phyloP scores from a whole-genome alignment of 2,888 invertebrate species.

The Anaspis maculata region DNA sequence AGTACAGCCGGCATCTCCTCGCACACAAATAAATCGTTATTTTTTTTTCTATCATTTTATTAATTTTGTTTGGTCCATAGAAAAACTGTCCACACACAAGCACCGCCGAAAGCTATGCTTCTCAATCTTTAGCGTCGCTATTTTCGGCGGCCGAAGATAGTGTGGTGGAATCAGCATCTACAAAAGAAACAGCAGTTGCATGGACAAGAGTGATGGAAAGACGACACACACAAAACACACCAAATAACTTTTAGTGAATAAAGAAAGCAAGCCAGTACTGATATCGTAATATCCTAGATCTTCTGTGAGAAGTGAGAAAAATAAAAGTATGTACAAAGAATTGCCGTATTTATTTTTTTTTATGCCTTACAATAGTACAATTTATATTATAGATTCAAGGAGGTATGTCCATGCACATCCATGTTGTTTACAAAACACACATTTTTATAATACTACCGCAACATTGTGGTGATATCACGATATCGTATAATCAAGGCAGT shows the following conservation, averaged over 20 bases:
- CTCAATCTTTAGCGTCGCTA: slow-evolving; percentile 9
- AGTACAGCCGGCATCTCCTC: slow-evolving; percentile 17
- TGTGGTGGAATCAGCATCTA: slow-evolving; percentile 26
- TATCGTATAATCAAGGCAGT: no score
- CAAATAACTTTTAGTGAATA: not conserved
- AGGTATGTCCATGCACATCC: no score
- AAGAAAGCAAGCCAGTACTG: no score
- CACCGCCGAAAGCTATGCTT: slow-evolving; percentile 10
- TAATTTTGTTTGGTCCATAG: slow-evolving; percentile 1
- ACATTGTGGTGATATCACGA: slow-evolving; percentile 13
- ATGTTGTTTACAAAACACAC: no score
- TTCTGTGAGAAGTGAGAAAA: slow-evolving; percentile 4
- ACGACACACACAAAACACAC: not conserved
- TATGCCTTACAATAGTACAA: no score
- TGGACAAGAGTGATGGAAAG: not conserved
- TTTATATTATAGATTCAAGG: no score
- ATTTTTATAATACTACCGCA: no score
- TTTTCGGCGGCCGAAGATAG: slow-evolving; percentile 23
- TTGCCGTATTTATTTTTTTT: no score
- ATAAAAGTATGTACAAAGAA: slow-evolving; percentile 4
- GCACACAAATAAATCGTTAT: slow-evolving; percentile 12
- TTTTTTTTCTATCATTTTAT: not conserved
- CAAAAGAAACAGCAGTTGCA: slow-evolving; percentile 18
- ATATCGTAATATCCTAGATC: slow-evolving; percentile 6
- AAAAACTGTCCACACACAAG: slow-evolving; percentile 11